Conservation (phyloP, 2,888 invertebrate genomes). For the Aspidiotus destructor region DNA sequence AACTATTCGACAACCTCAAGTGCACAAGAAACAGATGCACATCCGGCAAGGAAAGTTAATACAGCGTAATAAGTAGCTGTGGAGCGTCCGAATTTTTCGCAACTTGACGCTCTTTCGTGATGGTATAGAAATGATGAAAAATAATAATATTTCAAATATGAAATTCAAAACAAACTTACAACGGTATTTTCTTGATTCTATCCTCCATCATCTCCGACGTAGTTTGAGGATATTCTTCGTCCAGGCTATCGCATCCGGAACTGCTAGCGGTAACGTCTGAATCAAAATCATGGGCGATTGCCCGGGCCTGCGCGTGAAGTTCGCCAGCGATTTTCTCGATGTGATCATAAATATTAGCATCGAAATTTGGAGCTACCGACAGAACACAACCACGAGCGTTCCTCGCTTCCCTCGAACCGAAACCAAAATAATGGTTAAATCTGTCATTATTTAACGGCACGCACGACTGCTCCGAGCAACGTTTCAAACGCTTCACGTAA, state of each 20-base stretch:
- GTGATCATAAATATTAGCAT: constrained; percentile 22
- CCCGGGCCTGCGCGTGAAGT: constrained; percentile 34
- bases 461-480: constrained; percentile 21
- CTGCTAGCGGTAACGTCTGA: constrained; percentile 35
- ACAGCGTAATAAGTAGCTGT: too few relatives aligned
- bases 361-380: constrained; percentile 19
- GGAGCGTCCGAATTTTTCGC: too few relatives aligned
- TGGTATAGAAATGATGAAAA: too few relatives aligned
- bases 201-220: constrained; percentile 18
- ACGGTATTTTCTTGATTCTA: constrained; percentile 28
- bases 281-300: constrained; percentile 34
- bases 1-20: too few relatives aligned
- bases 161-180: constrained; percentile 20
- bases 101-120: too few relatives aligned
- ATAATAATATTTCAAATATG: neutral
- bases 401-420: constrained; percentile 17
- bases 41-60: too few relatives aligned
- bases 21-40: too few relatives aligned
- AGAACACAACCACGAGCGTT: constrained; percentile 9
- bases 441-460: constrained; percentile 22
- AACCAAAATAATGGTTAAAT: constrained; percentile 22
- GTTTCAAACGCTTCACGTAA: constrained; percentile 25
- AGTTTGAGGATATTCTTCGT: constrained; percentile 28
- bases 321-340: constrained; percentile 34
- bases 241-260: constrained; percentile 34